phyloP scores from a whole-genome alignment of 2,888 invertebrate species.

The Dendrolimus pini region DNA sequence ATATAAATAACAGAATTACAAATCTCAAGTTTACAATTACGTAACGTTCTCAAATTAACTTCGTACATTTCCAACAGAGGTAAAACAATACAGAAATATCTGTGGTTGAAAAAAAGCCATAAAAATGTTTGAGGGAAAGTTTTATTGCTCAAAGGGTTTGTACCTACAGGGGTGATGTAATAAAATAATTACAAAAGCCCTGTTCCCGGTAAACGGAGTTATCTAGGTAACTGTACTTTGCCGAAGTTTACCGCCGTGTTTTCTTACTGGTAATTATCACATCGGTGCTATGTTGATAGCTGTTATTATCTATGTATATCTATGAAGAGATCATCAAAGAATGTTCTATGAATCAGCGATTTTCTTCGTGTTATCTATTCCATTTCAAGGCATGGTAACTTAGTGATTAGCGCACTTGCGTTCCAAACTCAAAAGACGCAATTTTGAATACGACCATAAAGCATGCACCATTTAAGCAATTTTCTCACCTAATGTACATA shows the following conservation, averaged over 20 bases:
- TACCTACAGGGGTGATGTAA: conserved; percentile 29
- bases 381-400: no score
- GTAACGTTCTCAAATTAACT: conserved; percentile 10
- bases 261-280: conserved; percentile 4
- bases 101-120: conserved; percentile 24
- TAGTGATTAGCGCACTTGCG: no score
- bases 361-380: neutral
- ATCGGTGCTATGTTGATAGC: neutral
- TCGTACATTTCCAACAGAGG: conserved; percentile 28
- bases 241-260: neutral
- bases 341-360: neutral
- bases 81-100: conserved; percentile 3
- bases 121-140: conserved; percentile 61
- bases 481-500: no score
- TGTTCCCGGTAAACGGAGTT: conserved; percentile 37
- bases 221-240: conserved; percentile 38
- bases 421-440: no score
- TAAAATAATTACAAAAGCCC: conserved; percentile 51
- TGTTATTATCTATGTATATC: neutral
- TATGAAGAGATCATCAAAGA: neutral
- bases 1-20: no score
- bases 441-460: no score
- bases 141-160: conserved; percentile 63
- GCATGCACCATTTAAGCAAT: no score
- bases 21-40: neutral